Conservation (phyloP, 2,888 invertebrate species). For the Dryomyza anilis region DNA sequence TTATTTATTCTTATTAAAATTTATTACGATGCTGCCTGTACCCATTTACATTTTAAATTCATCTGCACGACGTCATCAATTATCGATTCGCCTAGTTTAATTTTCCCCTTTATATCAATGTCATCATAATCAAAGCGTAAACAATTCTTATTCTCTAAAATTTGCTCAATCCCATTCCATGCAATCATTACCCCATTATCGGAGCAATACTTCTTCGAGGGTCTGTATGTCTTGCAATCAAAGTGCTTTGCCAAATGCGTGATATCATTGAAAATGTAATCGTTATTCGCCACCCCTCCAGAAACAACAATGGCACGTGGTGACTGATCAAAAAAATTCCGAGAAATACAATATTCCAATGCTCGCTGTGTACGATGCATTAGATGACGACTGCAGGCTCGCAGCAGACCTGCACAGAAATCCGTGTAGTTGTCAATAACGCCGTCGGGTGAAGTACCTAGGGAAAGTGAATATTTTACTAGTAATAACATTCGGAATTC, state of each 20-base stretch:
- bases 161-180: conserved; percentile 92
- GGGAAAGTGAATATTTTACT: background rate
- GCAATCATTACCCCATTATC: conserved; percentile 99
- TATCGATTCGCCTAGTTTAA: conserved; percentile 43
- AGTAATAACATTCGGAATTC: background rate
- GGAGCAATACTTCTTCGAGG: conserved; percentile 86
- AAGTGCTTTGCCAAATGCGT: conserved; percentile 69
- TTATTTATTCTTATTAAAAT: background rate
- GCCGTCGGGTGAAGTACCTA: conserved; percentile 68
- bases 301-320: conserved; percentile 75
- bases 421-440: conserved; percentile 78
- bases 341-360: conserved; percentile 71
- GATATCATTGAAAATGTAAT: conserved; percentile 76
- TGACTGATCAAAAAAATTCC: conserved; percentile 66
- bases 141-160: conserved; percentile 33
- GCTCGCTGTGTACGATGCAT: conserved; percentile 83
- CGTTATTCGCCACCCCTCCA: conserved; percentile 96
- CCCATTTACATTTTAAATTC: conserved; percentile 57
- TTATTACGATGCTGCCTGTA: no score
- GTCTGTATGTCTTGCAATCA: conserved; percentile 72
- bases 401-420: conserved; percentile 85
- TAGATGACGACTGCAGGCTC: conserved; percentile 76
- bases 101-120: conserved; percentile 61
- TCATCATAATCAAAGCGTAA: conserved; percentile 61
- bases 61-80: conserved; percentile 45